Base-by-base conservation (phyloP, 2,888 invertebrate species). In the Ptychoptera contaminata region DNA sequence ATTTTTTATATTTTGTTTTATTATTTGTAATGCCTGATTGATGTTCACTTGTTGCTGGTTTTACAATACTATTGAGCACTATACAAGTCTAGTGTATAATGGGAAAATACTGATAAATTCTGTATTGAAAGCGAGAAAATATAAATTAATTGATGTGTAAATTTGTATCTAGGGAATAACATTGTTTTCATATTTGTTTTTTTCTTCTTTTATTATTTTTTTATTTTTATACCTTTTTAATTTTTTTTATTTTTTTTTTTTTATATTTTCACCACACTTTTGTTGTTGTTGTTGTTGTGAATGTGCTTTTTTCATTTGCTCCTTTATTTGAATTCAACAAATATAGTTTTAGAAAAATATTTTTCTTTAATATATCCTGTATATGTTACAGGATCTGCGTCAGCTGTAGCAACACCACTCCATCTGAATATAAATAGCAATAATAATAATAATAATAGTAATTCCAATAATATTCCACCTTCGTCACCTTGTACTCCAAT, bases 371-470 rank as follows among this genome's bases (percentile, higher is more conserved):
- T 23, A 23, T 7, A 32, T 32, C 32, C 32, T 32, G 32, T 32
- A 58, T 58, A 57, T 55, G 56, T 56, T 53, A 55, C 56, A 51
- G 54, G 50, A 46, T 51, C 53, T 44, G 52, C 51, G 46, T 44
- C 48, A 37, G 37, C 48, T 32, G 40, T 37, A 45, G 43, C 46
- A 42, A 43, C 46, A 44, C 46, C 48, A 42, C 36, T 46, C 37
- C 37, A 42, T 42, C 36, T 29, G 29, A 30, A 30, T 29, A 40
- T 35, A 35, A 44, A 29, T 37, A 30, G 16, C 30, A 43, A 40
- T 41, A 45, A 32, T 32, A 45, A 42, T 37, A 41, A 37, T 38
- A 41, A 40, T 37, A 45, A 42, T 37, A 41, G 37, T 38, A 41
- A 40, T 37, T 36, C 37, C 12, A 41, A 46, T 14, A 15, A 35